Evolutionary conservation across 2,888 invertebrate species (phyloP).

Genomic region (Linyphia triangularis): DNA sequence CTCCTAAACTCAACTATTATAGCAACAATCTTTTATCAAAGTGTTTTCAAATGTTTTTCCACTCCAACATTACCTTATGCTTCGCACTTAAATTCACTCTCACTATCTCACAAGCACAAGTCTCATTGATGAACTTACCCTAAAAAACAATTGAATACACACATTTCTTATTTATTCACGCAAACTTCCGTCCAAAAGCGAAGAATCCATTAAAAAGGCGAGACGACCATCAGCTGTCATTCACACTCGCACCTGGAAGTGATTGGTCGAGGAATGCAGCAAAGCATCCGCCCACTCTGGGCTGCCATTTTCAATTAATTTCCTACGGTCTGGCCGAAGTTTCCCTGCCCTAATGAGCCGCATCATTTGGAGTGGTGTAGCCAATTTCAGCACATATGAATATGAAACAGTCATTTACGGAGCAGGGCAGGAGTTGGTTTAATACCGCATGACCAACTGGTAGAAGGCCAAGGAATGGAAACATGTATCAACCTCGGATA

Average conservation of each 20-base stretch:
- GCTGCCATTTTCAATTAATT: constrained; percentile 29
- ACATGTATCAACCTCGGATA: too few species aligned
- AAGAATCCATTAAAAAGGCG: not conserved
- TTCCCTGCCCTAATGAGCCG: constrained; percentile 15
- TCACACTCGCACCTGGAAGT: constrained; percentile 11
- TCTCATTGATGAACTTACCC: too few species aligned
- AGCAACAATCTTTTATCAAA: too few species aligned
- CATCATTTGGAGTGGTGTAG: not conserved
- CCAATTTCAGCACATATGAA: not conserved
- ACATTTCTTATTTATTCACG: not conserved
- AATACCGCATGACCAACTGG: not conserved
- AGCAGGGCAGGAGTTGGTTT: not conserved
- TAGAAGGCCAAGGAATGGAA: too few species aligned
- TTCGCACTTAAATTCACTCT: too few species aligned
- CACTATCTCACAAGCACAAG: too few species aligned
- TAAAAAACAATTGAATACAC: too few species aligned
- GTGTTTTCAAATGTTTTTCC: too few species aligned
- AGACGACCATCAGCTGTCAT: constrained; percentile 12
- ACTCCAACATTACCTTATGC: too few species aligned
- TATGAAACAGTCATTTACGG: constrained; percentile 12
- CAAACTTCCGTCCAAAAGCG: not conserved
- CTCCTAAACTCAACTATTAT: too few species aligned
- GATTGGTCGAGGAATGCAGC: constrained; percentile 5
- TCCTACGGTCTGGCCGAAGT: not conserved
- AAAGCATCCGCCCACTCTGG: not conserved